A percentile compares a stretch with the other conserved stretches of the same genome.
Evolutionary conservation across 1,140 invertebrate species (phyloP).

Genomic region (Batillaria attramentaria): DNA sequence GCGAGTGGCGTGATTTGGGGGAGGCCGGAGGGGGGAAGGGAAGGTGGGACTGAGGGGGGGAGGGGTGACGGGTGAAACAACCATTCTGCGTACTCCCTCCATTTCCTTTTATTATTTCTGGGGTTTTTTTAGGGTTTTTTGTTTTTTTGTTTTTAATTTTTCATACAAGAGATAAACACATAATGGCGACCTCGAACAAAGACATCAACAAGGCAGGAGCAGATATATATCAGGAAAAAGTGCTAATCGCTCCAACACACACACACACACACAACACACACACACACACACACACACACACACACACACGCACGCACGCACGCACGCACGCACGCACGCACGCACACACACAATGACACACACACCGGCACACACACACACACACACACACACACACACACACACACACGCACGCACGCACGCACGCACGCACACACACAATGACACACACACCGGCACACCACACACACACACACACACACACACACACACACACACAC

Average conservation of each 20-base stretch:
- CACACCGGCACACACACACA: background rate
- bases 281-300: slow-evolving; percentile 5
- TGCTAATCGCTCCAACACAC: background rate
- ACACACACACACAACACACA: background rate
- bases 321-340: slow-evolving; percentile 14
- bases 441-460: background rate
- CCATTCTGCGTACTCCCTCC: no score
- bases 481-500: background rate
- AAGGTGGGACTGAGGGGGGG: no score
- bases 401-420: slow-evolving; percentile 1
- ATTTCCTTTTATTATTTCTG: no score
- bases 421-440: background rate
- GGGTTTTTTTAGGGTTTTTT: no score
- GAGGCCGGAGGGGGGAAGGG: no score
- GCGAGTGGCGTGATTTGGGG: no score
- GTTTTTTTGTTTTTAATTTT: no score
- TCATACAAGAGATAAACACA: no score
- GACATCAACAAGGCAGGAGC: no score
- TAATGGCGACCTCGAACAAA: no score
- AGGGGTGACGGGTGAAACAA: no score
- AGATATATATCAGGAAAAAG: no score
- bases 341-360: slow-evolving; percentile 15
- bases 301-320: background rate
- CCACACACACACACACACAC: background rate
- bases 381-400: background rate